Evolutionary conservation across 2,888 invertebrate genomes (phyloP), one percentile per base, ranked within the genome.

Genomic region (Drosophila birchii): DNA sequence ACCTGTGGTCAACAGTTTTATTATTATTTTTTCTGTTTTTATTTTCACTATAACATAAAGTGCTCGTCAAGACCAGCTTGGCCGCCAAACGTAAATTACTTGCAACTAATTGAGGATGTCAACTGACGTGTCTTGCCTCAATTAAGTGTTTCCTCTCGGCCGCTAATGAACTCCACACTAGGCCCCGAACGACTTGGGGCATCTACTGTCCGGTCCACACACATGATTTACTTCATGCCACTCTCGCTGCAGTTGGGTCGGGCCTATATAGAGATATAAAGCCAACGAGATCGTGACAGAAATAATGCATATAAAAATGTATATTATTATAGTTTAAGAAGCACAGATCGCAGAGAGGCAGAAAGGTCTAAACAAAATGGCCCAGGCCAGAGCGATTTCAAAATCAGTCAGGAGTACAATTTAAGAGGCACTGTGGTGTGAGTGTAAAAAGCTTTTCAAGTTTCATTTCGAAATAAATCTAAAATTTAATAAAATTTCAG

Each of bases 271-370:
- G 83, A 89, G 89, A 86, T 81, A 90, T 90, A 84, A 90, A 78
- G 72, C 71, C 79, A 82, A 84, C 85, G 67, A 90, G 88, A 89
- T 89, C 90, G 89, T 90, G 89, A 89, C 90, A 88, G 89, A 85
- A 88, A 86, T 88, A 90, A 88, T 88, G 90, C 90, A 86, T 85
- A 84, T 76, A 81, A 86, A 88, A 89, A 87, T 86, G 78, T 88
- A 82, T 89, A 83, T 82, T 83, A 86, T 89, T 86, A 87, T 75
- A 75, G 86, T 78, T 74, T 76, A 79, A 78, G 72, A 75, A 75
- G 60, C 61, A 47, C 59, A 77, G 59, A 79, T 55, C 47, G 26
- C 38, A 26, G 51, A 16, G 39, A 44, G 47, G 23, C 41, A 58
- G 59, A 59, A 63, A 69, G 53, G 69, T 47, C 51, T 64, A 86